Percentiles rank a stretch among this genome's conserved stretches.
Evolutionary conservation across 2,113 vertebrate species (phyloP).

Genomic region (Emberiza fucata): DNA sequence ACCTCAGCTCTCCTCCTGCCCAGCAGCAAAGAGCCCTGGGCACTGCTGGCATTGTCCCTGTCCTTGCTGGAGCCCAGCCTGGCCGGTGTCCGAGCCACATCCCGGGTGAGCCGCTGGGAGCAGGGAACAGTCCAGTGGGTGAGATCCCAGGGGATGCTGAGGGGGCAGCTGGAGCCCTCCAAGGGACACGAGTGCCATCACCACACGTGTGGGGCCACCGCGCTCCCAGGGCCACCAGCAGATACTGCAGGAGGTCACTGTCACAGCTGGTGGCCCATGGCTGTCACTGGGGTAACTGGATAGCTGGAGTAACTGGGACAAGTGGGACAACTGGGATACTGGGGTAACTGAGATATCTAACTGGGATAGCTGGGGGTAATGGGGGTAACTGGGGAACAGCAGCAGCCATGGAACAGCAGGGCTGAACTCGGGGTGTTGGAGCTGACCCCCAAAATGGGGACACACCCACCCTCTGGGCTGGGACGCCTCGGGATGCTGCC

Average conservation of each 20-base stretch:
- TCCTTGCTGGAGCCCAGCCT: not conserved
- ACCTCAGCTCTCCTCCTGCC: not conserved
- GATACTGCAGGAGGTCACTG: accelerated
- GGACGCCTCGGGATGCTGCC: not conserved
- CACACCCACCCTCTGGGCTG: not conserved
- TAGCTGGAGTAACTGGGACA: no score
- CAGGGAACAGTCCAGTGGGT: not conserved
- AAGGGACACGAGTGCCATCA: not conserved
- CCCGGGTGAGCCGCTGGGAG: not conserved
- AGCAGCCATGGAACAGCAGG: not conserved
- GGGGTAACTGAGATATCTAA: no score
- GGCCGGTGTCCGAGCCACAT: not conserved
- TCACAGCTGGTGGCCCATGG: accelerated
- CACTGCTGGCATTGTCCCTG: not conserved
- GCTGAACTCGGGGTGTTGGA: not conserved
- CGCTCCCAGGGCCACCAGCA: not conserved
- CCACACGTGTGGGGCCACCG: accelerated
- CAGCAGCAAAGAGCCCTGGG: not conserved
- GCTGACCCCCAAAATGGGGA: accelerated
- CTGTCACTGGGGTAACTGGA: not conserved
- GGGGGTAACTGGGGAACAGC: not conserved
- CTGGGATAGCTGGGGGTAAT: no score
- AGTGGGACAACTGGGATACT: no score
- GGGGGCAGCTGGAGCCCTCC: not conserved
- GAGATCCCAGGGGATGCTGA: not conserved